Conservation (phyloP, 35 echinoderm and acorn worm genomes). For the Diadema setosum region DNA sequence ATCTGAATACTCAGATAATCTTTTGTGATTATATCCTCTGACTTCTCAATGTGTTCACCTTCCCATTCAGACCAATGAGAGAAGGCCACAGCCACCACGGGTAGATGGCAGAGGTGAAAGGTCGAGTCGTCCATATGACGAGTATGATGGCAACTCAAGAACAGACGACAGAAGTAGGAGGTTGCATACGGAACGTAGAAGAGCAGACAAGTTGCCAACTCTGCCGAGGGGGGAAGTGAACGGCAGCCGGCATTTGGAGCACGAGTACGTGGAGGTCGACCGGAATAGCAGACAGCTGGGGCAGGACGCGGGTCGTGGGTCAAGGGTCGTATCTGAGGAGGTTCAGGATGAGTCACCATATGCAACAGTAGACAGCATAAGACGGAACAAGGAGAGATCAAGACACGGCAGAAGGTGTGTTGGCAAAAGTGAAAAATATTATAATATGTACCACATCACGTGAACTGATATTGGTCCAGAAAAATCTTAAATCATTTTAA, state of each 20-base stretch:
- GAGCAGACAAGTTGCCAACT: background rate
- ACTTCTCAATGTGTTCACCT: no score
- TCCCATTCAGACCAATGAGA: no score
- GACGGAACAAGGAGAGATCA: conserved; percentile 33
- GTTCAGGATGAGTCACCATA: conserved; percentile 32
- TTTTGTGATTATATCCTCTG: no score
- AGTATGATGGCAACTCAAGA: conserved; percentile 48
- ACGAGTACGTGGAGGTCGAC: background rate
- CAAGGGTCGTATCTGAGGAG: conserved; percentile 23
- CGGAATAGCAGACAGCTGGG: background rate
- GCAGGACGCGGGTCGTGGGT: background rate
- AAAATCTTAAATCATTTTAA: no score
- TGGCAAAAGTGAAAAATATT: no score
- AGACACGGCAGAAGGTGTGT: background rate
- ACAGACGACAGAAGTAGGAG: no score
- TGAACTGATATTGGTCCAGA: no score
- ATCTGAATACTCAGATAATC: no score
- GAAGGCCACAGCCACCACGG: background rate
- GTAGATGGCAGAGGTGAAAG: background rate
- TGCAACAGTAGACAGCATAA: conserved; percentile 70
- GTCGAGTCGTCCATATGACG: background rate
- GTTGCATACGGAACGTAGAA: no score
- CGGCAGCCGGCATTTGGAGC: background rate
- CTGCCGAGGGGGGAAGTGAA: conserved; percentile 4
- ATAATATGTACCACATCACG: no score